Conservation (phyloP, 2,113 vertebrate species). For the Amblyornis subalaris region DNA sequence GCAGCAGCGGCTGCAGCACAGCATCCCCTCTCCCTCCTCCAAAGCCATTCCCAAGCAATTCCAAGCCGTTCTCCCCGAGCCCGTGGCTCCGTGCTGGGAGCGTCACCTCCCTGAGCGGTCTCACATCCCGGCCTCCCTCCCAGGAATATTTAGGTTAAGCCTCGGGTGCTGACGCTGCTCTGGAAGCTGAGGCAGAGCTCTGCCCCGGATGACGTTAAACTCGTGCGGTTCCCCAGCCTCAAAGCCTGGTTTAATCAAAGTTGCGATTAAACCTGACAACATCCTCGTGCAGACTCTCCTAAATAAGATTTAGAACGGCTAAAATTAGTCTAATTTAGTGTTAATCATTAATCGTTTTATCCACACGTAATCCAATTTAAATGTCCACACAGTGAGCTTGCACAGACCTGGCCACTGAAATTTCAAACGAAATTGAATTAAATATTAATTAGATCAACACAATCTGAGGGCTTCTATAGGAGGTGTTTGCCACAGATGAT, state of each 20-base stretch:
- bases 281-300: neutral
- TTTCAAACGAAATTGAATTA: neutral
- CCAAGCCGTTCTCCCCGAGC: neutral
- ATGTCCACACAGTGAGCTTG: neutral
- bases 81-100: neutral
- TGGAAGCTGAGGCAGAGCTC: neutral
- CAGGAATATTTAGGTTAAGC: neutral
- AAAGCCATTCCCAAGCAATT: neutral
- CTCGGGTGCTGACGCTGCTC: neutral
- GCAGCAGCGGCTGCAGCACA: accelerated
- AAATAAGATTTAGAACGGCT: constrained; percentile 32
- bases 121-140: accelerated
- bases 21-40: neutral
- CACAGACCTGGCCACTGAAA: neutral
- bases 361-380: constrained; percentile 41
- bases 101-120: neutral
- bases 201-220: neutral
- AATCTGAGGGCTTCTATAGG: neutral
- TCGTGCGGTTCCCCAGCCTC: neutral
- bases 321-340: constrained; percentile 60
- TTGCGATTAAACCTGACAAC: constrained; percentile 25
- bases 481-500: neutral
- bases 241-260: constrained; percentile 25
- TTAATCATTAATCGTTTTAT: constrained; percentile 46
- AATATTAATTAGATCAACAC: neutral